Base-by-base conservation (phyloP, 2,113 vertebrate genomes). In the Trochalopteron elliotii region DNA sequence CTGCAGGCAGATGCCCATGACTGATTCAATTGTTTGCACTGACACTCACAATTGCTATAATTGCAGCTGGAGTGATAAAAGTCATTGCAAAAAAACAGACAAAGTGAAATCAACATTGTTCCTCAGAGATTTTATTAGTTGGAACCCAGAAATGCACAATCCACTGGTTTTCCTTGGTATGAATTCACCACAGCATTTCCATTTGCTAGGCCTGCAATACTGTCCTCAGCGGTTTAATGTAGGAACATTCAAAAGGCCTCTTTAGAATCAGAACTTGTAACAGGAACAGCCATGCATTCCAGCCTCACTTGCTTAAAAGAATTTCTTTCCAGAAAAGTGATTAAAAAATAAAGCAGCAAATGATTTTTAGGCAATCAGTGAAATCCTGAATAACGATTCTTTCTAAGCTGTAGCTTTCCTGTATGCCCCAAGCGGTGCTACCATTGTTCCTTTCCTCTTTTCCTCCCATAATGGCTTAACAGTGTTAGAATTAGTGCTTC, bases 11-110 rank as follows among this genome's bases (percentile, higher is more conserved):
- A 95, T 96, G 94, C 94, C 95, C 83, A 76, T 59, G 91, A 87
- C 89, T 78, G 83, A 94, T 95, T 93, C 90, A 89, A 85, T 96
- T 97, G 89, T 96, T 96, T 96, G 89, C 81, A 92, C 88, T 95
- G 94, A 95, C 96, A 94, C 78, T 90, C 95, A 78, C 70, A 94
- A 92, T 93, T 95, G 95, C 67, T 94, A 19, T 94, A 95, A 95
- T 92, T 94, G 92, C 76, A 93, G 57, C 85, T 71, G 61, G 92
- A 92, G 76, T 81, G 93, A 92, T 96, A 92, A 11, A 93, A 96
- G 65, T 85, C 74, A 37, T 90, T 83, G 88, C 92, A 93, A 94
- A 94, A 92, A 94, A 39, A 1, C 68, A 92, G 87, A 71, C 93
- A 31, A 89, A 94, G 90, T 84, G 83, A 96, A 96, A 96, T 90